Conservation (phyloP, 2,888 invertebrate species). For the Morpho deidamia region DNA sequence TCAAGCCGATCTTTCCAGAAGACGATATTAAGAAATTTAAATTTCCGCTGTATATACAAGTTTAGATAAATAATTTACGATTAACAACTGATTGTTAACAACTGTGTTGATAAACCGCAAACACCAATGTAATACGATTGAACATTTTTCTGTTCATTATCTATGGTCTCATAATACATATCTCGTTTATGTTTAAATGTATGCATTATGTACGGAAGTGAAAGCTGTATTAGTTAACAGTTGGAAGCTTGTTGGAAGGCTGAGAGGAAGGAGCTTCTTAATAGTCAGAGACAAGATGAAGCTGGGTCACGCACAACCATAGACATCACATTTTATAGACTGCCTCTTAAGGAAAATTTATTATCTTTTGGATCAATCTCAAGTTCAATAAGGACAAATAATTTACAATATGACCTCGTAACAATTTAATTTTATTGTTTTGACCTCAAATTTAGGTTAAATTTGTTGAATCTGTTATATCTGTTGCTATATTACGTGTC, state of each 20-base stretch:
- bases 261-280: conserved; percentile 4
- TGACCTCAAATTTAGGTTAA: conserved; percentile 15
- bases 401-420: conserved; percentile 14
- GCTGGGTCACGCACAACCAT: conserved; percentile 11
- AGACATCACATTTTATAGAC: conserved; percentile 1
- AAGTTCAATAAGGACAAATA: background rate
- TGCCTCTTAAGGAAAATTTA: background rate
- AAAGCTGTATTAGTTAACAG: conserved; percentile 23
- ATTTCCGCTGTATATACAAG: too few relatives aligned
- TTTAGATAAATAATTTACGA: too few relatives aligned
- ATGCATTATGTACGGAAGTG: conserved; percentile 19
- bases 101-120: too few relatives aligned
- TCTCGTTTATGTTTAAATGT: too few relatives aligned
- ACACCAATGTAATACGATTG: too few relatives aligned
- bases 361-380: background rate
- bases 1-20: background rate
- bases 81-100: too few relatives aligned
- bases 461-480: conserved; percentile 5
- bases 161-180: too few relatives aligned
- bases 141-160: too few relatives aligned
- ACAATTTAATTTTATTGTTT: conserved; percentile 20
- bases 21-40: background rate
- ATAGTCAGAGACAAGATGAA: conserved; percentile 18
- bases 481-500: conserved; percentile 12
- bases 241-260: conserved; percentile 12